These are phyloP conservation scores for Cyphomyrmex costatus DNA, from an alignment of 1,140 invertebrate genomes.

Conservation along the genomic window DNA sequence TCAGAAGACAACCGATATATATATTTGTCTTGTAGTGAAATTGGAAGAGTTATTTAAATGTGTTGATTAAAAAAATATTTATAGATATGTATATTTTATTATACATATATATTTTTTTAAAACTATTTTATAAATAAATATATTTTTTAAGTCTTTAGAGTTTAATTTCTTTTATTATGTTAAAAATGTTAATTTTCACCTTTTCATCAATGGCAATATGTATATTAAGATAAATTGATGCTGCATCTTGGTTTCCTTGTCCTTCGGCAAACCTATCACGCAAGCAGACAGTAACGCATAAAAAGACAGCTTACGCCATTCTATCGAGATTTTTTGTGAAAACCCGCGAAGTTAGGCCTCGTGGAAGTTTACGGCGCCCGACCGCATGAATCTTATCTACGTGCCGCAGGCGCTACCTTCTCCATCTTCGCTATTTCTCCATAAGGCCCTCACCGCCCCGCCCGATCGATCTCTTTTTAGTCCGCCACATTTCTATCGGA, in stretches of 20 bases:
- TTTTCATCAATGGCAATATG: too few relatives aligned
- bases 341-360: slow-evolving; percentile 66
- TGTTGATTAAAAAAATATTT: too few relatives aligned
- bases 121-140: too few relatives aligned
- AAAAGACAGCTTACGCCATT: slow-evolving; percentile 42
- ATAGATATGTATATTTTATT: too few relatives aligned
- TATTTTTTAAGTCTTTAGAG: too few relatives aligned
- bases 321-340: slow-evolving; percentile 65
- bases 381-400: slow-evolving; percentile 76
- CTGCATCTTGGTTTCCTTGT: not conserved
- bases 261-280: slow-evolving; percentile 47
- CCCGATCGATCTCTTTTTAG: slow-evolving; percentile 73
- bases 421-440: slow-evolving; percentile 50
- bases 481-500: slow-evolving; percentile 69
- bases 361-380: slow-evolving; percentile 66
- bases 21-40: too few relatives aligned
- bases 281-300: slow-evolving; percentile 49
- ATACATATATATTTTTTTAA: too few relatives aligned
- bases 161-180: too few relatives aligned
- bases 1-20: too few relatives aligned
- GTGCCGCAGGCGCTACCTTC: slow-evolving; percentile 70
- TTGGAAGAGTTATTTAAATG: too few relatives aligned
- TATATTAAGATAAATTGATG: not conserved
- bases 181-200: too few relatives aligned
- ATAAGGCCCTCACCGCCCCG: slow-evolving; percentile 51